These are phyloP conservation scores for Mesocricetus auratus DNA, from an alignment of 2,113 vertebrate species.

Conservation along the genomic window DNA sequence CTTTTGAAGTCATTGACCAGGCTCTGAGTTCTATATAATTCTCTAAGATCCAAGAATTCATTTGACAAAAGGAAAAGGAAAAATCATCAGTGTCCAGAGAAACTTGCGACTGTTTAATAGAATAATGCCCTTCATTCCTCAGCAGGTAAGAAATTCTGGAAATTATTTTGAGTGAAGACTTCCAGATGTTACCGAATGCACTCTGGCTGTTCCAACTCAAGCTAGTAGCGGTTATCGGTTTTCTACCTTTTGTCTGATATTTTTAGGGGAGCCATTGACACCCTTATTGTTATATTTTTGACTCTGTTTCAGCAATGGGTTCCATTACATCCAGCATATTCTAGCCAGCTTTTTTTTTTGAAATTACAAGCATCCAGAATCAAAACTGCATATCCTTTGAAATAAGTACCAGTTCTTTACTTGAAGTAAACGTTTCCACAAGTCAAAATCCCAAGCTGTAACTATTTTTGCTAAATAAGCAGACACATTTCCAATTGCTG, in stretches of 20 bases:
- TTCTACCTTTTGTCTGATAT: not conserved
- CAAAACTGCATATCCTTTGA: not conserved
- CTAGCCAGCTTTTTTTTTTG: not conserved
- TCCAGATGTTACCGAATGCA: not conserved
- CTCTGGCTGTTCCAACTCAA: not conserved
- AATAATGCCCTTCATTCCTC: not conserved
- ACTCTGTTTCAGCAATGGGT: not conserved
- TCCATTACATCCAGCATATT: not conserved
- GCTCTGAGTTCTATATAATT: not conserved
- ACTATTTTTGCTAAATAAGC: not conserved
- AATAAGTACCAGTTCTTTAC: not conserved
- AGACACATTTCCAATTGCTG: not conserved
- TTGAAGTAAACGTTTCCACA: constrained; percentile 20
- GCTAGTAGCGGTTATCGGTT: not conserved
- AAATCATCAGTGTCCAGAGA: not conserved
- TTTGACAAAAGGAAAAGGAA: constrained; percentile 9
- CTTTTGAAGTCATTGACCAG: constrained; percentile 1
- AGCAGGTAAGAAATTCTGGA: not conserved
- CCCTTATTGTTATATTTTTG: not conserved
- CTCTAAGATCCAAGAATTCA: not conserved
- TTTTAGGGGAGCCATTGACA: not conserved
- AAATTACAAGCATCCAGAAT: not conserved
- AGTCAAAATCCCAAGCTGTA: not conserved
- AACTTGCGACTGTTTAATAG: not conserved
- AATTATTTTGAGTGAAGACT: constrained; percentile 9